Base-by-base conservation (phyloP, 2,113 vertebrate genomes). In the Trachemys scripta region DNA sequence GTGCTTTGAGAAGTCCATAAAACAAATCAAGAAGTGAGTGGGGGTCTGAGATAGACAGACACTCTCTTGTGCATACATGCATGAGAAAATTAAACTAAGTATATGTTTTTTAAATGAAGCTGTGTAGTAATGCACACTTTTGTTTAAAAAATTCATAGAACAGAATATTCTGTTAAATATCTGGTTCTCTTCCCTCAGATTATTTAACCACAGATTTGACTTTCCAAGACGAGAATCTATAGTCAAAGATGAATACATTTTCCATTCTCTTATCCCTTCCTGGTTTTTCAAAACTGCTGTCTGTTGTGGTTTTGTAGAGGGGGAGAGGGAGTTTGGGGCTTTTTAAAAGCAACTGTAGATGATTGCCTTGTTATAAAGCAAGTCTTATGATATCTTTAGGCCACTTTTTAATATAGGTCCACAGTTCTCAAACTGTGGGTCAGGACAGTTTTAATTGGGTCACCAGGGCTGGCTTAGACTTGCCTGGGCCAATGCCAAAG, bases 81-180 rank as follows among this genome's bases (percentile, higher is more conserved):
- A 31, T 14, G 12, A 69, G 62, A 35, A 69, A 17, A n/a, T n/a
- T 69, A n/a, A 69, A 69, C 31, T n/a, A 65, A 31, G 31, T 69
- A 19, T 38, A 5, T 69, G 69, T 80, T 96, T 96, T 93, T 95
- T 95, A 95, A 91, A 93, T 83, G 82, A 82, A 90, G 65, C 69
- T 87, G 76, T 83, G 82, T 93, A 95, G 82, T 95, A 93, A 94
- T 90, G 56, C 62, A 94, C n/a, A 79, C 79, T 10, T 85, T 93
- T 49, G 88, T 89, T 49, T 94, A 81, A 92, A 92, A 85, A 93
- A 4, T 8, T 1, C 65, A 78, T 84, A 2, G 50, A 90, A 47
- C 78, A 69, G 2, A 31, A 10, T 85, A 51, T 56, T 78, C 4
- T 90, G 82, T 85, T 93, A 87, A n/a, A 88, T 24, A 38, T 8